Evolutionary conservation across 2,888 invertebrate genomes (phyloP), one percentile per base, ranked within the genome.

Genomic region (Chrysomela aeneicollis): DNA sequence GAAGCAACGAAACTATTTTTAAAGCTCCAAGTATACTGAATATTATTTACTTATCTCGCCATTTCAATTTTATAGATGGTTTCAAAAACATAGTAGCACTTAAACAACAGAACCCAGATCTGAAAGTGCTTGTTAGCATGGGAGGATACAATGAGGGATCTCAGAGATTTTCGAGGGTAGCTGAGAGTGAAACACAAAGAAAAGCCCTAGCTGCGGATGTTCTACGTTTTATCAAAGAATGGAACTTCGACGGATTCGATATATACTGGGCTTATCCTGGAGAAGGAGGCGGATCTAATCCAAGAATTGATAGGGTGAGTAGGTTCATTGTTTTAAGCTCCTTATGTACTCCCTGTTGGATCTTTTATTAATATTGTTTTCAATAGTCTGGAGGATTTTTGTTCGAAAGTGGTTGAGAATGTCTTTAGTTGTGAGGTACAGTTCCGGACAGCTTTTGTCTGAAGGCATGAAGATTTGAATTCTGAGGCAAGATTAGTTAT

Each of bases 261-360:
- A 84, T 93, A 69, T 93, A 93, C 77, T 93, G 93, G 93, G 93
- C 94, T 80, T 94, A 94, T 78, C 93, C 94, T 3, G 92, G 90
- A 19, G 68, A 69, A 42, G 69, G 74, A 59, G 71, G 71, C 12
- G 50, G 30, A 0, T 47, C 51, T 2, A 18, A 70, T 47, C 61
- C 68, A 8, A 66, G 63, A 9, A 19, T 52, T 32, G 73, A 74
- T 62, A 70, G 68, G 47, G 72, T 71, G 53, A 54, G 62, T 32
- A n/a, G 15, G 18, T 53, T 2, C 18, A 32, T 55, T 21, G 22
- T 37, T 22, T 57, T 6, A n/a, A 42, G 32, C 6, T 35, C 9
- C 26, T 26, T 6, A 6, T 26, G 2, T 50, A 35, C 6, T 2
- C 2, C 5, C 10, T 10, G 6, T 10, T 2, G 10, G 9, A 1